Percentiles rank a stretch among this genome's conserved stretches.
Conservation (phyloP, 2,888 invertebrate species). For the Sylvicola cinctus region DNA sequence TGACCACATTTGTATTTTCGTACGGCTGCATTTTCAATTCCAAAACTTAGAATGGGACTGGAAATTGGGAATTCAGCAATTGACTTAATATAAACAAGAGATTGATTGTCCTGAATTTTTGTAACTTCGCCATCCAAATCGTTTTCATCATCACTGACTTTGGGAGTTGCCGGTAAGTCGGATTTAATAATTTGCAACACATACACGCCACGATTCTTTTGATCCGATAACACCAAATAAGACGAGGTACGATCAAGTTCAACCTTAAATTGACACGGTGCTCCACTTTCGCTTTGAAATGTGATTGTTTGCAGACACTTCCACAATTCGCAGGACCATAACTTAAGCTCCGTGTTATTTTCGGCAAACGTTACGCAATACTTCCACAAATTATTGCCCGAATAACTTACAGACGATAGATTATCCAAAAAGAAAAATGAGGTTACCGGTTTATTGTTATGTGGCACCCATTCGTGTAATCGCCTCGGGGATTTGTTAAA, state of each 20-base stretch:
- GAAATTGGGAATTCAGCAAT: conserved; percentile 75
- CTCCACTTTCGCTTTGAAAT: conserved; percentile 33
- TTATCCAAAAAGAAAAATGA: conserved; percentile 89
- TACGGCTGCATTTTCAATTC: conserved; percentile 58
- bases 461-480: conserved; percentile 85
- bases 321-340: conserved; percentile 94
- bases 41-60: conserved; percentile 74
- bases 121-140: conserved; percentile 2
- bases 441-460: conserved; percentile 67
- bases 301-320: conserved; percentile 72
- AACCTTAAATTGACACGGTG: conserved; percentile 26
- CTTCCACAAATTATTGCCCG: conserved; percentile 49
- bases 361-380: conserved; percentile 83
- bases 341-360: conserved; percentile 73
- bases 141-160: not conserved
- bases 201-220: conserved; percentile 64
- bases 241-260: conserved; percentile 67
- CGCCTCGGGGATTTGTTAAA: conserved; percentile 51
- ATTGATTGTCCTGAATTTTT: conserved; percentile 17
- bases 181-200: conserved; percentile 47
- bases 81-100: conserved; percentile 43
- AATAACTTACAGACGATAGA: conserved; percentile 25
- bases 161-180: not conserved
- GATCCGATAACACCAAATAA: conserved; percentile 74
- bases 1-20: conserved; percentile 26